phyloP scores from a whole-genome alignment of 2,888 invertebrate genomes.

The Euzetes globulus region DNA sequence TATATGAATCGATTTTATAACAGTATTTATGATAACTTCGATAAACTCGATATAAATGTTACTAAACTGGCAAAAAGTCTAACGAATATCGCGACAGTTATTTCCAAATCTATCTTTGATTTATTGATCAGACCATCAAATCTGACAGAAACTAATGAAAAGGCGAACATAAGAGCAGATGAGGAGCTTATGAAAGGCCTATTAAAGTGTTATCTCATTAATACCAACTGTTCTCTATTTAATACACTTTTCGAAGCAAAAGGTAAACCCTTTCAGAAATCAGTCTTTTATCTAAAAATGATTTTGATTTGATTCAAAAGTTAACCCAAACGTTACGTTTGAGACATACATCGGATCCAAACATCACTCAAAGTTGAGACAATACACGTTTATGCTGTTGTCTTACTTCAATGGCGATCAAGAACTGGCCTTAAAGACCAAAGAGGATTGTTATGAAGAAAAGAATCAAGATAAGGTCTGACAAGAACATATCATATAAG shows the following conservation, averaged over 20 bases:
- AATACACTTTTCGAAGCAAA: constrained; percentile 37
- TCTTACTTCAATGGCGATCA: constrained; percentile 6
- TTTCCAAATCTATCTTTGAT: constrained; percentile 60
- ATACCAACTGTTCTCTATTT: constrained; percentile 63
- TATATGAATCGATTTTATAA: constrained; percentile 54
- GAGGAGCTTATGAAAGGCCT: constrained; percentile 59
- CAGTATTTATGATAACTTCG: constrained; percentile 41
- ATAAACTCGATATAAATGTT: constrained; percentile 43
- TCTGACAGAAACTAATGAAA: constrained; percentile 11
- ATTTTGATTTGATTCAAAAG: background rate
- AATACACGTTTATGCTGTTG: background rate
- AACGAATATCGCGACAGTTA: constrained; percentile 57
- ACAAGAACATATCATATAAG: background rate
- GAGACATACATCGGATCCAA: background rate
- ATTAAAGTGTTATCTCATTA: constrained; percentile 66
- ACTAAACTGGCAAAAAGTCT: constrained; percentile 54
- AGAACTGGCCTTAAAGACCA: background rate
- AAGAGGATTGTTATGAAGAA: background rate
- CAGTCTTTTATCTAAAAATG: background rate
- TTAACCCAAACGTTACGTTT: background rate
- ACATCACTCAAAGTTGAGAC: background rate
- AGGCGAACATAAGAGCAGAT: constrained; percentile 46
- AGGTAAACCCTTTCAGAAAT: background rate
- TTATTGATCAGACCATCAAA: constrained; percentile 49
- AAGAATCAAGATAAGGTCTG: background rate